These are phyloP conservation scores for Drosophila teissieri DNA, from an alignment of 1,140 invertebrate species.

Conservation along the genomic window DNA sequence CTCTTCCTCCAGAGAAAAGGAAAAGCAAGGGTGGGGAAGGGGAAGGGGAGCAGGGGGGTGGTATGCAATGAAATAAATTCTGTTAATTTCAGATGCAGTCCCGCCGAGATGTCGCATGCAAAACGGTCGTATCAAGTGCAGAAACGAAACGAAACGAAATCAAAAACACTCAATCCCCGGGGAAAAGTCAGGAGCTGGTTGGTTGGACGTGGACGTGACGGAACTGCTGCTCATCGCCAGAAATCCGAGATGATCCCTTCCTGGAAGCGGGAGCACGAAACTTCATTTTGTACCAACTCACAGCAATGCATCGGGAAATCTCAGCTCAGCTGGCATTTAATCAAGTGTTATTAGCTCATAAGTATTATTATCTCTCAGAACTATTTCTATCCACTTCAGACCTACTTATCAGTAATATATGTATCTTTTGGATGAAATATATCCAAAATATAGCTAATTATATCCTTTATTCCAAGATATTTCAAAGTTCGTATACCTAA, in stretches of 20 bases:
- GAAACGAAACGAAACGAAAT: conserved; percentile 58
- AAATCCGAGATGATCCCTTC: background rate
- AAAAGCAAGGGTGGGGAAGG: background rate
- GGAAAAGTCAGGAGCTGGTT: background rate
- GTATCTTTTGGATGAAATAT: too few relatives aligned
- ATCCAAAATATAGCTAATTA: too few relatives aligned
- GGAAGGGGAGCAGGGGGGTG: background rate
- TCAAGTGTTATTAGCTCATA: too few relatives aligned
- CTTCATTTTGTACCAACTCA: too few relatives aligned
- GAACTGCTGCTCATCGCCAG: background rate
- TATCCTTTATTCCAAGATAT: too few relatives aligned
- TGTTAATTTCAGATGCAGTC: conserved; percentile 77
- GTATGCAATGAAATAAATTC: conserved; percentile 76
- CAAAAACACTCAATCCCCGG: conserved; percentile 39
- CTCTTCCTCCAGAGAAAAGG: conserved; percentile 4
- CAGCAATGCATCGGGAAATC: too few relatives aligned
- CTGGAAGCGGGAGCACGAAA: too few relatives aligned
- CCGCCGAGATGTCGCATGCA: conserved; percentile 42
- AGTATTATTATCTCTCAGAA: too few relatives aligned
- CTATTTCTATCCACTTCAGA: too few relatives aligned
- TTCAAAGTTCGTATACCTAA: too few relatives aligned
- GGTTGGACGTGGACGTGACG: background rate
- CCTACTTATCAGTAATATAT: too few relatives aligned
- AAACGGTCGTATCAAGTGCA: conserved; percentile 57
- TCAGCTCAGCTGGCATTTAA: too few relatives aligned